Conservation (phyloP, 2,797 vertebrate genomes). For the Streptopelia turtur region DNA sequence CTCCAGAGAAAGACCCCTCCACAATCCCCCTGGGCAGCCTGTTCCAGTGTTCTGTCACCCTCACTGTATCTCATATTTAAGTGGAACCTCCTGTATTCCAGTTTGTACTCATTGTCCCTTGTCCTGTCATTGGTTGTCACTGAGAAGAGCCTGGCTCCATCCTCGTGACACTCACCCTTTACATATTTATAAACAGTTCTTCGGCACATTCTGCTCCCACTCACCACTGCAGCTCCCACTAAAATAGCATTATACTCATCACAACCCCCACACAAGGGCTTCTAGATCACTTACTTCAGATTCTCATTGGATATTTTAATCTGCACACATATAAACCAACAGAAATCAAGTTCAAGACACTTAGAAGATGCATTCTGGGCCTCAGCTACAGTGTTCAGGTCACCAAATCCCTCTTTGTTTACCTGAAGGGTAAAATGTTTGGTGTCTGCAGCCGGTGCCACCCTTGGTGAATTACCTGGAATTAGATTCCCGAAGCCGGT, state of each 20-base stretch:
- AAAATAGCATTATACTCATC: not conserved
- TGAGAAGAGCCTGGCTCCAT: no score
- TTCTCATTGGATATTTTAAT: not conserved
- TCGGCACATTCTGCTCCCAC: not conserved
- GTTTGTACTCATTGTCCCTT: no score
- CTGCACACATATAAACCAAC: not conserved
- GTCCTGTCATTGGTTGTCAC: no score
- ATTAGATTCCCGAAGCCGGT: slow-evolving; percentile 90
- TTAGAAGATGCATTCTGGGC: not conserved
- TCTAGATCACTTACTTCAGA: not conserved
- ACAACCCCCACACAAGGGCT: not conserved
- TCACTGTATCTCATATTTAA: no score
- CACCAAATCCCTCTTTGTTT: not conserved
- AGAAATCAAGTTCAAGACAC: not conserved
- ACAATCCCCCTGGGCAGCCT: no score
- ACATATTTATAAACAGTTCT: not conserved
- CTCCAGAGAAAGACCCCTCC: no score
- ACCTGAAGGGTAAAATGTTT: not conserved
- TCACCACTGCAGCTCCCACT: not conserved
- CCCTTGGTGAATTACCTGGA: slow-evolving; percentile 84
- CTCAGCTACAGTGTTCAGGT: not conserved
- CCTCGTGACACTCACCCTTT: no score
- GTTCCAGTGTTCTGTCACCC: no score
- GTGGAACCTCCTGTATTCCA: no score
- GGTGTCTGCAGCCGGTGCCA: rapidly evolving